Conservation (phyloP, 2,888 invertebrate genomes). For the Drosophila peninsularis region DNA sequence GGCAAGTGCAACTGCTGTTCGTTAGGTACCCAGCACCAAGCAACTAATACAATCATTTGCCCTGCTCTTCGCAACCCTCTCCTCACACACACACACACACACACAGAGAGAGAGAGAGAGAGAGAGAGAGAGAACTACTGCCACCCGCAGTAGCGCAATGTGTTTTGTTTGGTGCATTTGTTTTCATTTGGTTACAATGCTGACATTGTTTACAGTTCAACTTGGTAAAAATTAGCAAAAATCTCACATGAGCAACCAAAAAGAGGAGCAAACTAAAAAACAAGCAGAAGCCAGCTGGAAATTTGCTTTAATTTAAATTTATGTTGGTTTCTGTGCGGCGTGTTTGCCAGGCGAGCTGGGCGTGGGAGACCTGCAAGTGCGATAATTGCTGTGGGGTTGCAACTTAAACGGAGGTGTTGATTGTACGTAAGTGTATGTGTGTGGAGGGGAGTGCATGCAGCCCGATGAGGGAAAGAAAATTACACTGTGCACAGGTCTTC, state of each 20-base stretch:
- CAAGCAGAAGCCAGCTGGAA: constrained; percentile 32
- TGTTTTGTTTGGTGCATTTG: constrained; percentile 79
- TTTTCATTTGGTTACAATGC: constrained; percentile 76
- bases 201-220: constrained; percentile 80
- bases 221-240: constrained; percentile 76
- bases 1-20: constrained; percentile 65
- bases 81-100: not conserved
- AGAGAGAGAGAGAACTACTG: too few relatives aligned
- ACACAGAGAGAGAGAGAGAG: too few relatives aligned
- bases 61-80: not conserved
- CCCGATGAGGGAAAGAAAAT: constrained; percentile 17
- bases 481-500: constrained; percentile 32
- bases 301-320: constrained; percentile 66
- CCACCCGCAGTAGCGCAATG: constrained; percentile 56
- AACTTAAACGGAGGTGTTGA: constrained; percentile 41
- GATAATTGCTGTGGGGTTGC: constrained; percentile 55
- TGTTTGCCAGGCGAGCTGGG: not conserved
- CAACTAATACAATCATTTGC: constrained; percentile 50
- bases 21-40: constrained; percentile 54
- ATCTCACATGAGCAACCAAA: constrained; percentile 56
- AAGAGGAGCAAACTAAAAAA: constrained; percentile 19
- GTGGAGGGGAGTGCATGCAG: not conserved
- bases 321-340: constrained; percentile 34
- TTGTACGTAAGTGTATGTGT: constrained; percentile 5
- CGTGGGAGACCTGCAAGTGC: constrained; percentile 31